Evolutionary conservation across 2,797 vertebrate species (phyloP).

Genomic region (Anableps anableps): DNA sequence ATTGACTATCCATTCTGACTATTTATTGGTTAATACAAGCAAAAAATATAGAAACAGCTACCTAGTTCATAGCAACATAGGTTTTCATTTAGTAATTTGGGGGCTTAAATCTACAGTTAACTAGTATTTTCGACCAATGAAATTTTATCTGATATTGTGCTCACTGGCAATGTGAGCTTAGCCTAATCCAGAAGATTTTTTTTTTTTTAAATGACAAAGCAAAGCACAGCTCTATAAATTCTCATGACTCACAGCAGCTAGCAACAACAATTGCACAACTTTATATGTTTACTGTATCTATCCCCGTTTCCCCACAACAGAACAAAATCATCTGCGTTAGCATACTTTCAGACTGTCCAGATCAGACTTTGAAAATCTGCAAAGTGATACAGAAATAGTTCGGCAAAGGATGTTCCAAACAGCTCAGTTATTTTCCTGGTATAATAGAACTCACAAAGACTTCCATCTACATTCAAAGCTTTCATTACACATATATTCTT

Average conservation of each 20-base stretch:
- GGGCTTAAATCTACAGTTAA: not conserved
- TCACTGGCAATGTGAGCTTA: conserved; percentile 3
- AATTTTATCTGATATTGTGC: not conserved
- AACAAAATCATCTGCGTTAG: not conserved
- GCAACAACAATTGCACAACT: not conserved
- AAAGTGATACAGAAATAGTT: conserved; percentile 2
- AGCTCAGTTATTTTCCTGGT: not conserved
- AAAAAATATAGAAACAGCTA: not conserved
- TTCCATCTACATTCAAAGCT: not conserved
- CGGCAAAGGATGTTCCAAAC: not conserved
- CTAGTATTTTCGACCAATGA: not conserved
- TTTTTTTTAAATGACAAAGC: not conserved
- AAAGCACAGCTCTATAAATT: not conserved
- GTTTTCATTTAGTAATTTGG: not conserved
- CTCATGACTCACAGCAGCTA: not conserved
- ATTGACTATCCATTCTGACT: not conserved
- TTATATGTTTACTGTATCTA: not conserved
- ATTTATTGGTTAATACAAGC: not conserved
- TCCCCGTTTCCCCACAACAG: not conserved
- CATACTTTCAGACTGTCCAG: not conserved
- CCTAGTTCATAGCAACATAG: not conserved
- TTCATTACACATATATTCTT: not conserved
- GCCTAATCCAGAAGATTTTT: conserved; percentile 5
- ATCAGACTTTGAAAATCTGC: not conserved
- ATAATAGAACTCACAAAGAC: not conserved